Base-by-base conservation (phyloP, 2,797 vertebrate species). In the Channa striata region DNA sequence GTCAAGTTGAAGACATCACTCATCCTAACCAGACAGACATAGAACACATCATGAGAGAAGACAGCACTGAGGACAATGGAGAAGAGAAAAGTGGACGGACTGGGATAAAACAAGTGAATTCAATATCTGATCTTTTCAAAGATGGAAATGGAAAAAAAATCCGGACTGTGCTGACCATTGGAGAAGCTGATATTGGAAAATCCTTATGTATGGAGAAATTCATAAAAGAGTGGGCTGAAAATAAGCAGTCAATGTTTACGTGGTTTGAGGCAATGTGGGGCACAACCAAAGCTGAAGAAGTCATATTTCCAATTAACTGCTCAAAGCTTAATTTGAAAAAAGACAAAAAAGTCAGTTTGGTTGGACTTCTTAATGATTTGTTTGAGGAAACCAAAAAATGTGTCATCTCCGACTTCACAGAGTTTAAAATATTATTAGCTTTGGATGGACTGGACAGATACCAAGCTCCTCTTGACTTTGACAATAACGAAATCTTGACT, bases 31-130 rank as follows among this genome's bases (percentile, higher is more conserved):
- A 82, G 20, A 40, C 8, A 59, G 53, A 10, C 46, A 82, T 62
- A 23, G 78, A 89, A 36, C 87, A 85, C 37, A 57, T 88, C 23
- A 59, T 74, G 0, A 73, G 25, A 77, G 16, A 42, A 30, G 3
- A 46, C 2, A 5, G 12, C 17, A 48, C 3, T 37, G 21, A 72
- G 5, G 20, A 0, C 33, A 51, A 17, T 1, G 20, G 43, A 10
- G 34, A 36, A 40, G 34, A 58, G 12, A 50, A 48, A 36, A 34
- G 2, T 0, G n/a, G n/a, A n/a, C n/a, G 0, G 14, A 2, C 30
- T 30, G 3, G 1, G 1, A 0, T 0, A n/a, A 0, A 60, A 47
- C 43, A 19, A n/a, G 16, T 2, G 8, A 1, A 7, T 1, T 0
- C 40, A 21, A 1, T 39, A 5, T 57, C 52, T 51, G 74, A 80